A percentile compares a stretch with the other conserved stretches of the same genome.
Evolutionary conservation across 2,888 invertebrate species (phyloP).

Genomic region (Yponomeuta evonymella): DNA sequence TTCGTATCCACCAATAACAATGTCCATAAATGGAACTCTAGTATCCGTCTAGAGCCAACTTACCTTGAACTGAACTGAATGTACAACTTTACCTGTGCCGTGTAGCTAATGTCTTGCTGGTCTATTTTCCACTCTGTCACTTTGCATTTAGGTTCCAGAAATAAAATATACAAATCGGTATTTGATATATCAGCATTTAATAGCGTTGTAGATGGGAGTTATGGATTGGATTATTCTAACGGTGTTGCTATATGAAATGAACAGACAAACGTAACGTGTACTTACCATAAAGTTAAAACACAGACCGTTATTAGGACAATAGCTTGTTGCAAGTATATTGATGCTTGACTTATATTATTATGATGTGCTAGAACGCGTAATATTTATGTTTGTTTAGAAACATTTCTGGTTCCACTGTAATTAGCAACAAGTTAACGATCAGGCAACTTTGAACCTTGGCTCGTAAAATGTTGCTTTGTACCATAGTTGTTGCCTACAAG

Average conservation of each 20-base stretch:
- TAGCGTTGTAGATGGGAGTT: neutral
- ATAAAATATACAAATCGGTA: neutral
- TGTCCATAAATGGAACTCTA: slow-evolving; percentile 13
- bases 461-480: neutral
- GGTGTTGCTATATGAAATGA: neutral
- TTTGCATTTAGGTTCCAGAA: neutral
- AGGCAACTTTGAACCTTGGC: neutral
- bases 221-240: slow-evolving; percentile 1
- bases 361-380: neutral
- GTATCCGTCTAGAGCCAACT: slow-evolving; percentile 11
- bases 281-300: slow-evolving; percentile 1
- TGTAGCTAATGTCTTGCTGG: neutral
- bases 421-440: slow-evolving; percentile 3
- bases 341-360: neutral
- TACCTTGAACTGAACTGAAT: slow-evolving; percentile 9
- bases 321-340: neutral
- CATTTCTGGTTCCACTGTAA: neutral
- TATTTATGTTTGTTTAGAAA: neutral
- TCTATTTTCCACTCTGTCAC: slow-evolving; percentile 4
- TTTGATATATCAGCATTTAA: neutral
- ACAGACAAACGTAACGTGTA: neutral
- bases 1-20: slow-evolving; percentile 13
- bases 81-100: neutral
- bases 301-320: neutral
- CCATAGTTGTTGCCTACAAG: neutral